Evolutionary conservation across 2,797 vertebrate genomes (phyloP).

Genomic region (Serranus cabrilla): DNA sequence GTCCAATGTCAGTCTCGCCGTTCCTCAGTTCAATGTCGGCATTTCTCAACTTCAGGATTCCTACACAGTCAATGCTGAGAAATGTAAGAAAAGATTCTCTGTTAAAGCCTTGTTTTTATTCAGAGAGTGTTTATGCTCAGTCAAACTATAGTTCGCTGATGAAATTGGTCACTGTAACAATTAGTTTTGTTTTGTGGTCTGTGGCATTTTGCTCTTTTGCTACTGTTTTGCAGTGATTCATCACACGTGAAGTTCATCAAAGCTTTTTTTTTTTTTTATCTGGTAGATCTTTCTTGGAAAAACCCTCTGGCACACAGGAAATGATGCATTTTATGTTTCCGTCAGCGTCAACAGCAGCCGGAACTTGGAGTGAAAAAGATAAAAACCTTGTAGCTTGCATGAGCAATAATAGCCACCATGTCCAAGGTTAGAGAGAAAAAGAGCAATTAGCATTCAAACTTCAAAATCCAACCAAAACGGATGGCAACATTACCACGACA

Average conservation of each 20-base stretch:
- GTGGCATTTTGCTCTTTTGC: background rate
- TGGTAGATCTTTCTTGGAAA: conserved; percentile 53
- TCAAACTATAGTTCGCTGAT: background rate
- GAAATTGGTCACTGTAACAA: no score
- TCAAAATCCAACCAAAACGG: conserved; percentile 19
- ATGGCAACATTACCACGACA: background rate
- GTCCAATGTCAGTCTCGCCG: conserved; percentile 96
- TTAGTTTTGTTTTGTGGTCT: background rate
- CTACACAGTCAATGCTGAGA: conserved; percentile 94
- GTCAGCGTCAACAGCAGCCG: conserved; percentile 2
- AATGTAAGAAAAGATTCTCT: background rate
- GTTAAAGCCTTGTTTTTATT: background rate
- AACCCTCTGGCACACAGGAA: conserved; percentile 55
- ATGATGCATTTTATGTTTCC: conserved; percentile 48
- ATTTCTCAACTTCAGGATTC: conserved; percentile 96
- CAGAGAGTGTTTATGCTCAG: background rate
- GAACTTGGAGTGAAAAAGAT: background rate
- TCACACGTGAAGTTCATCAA: background rate
- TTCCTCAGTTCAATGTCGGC: conserved; percentile 97
- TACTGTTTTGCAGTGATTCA: conserved; percentile 23
- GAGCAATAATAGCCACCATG: background rate
- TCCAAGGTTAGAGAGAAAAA: conserved; percentile 5
- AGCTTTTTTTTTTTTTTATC: background rate
- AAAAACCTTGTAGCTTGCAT: background rate
- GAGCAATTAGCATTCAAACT: background rate